These are phyloP conservation scores for Helleia helle DNA, from an alignment of 2,888 invertebrate species.

Conservation along the genomic window DNA sequence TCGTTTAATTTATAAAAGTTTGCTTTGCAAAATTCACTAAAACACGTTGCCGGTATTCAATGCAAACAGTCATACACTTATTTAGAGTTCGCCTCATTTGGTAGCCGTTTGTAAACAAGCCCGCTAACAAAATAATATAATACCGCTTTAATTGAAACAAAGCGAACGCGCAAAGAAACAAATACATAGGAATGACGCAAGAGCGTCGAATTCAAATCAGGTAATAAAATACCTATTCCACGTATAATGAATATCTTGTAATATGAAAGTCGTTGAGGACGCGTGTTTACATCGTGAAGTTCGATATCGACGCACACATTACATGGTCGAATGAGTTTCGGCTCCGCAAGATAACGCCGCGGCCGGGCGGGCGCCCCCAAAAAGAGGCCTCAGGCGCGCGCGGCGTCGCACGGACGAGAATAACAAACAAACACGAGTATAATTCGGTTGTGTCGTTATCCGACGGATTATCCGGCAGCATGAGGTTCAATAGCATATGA, in stretches of 20 bases:
- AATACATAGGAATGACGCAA: neutral
- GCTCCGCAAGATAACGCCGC: conserved; percentile 53
- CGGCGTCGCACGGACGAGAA: conserved; percentile 34
- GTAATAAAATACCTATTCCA: neutral
- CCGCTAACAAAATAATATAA: too few relatives aligned
- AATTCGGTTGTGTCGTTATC: conserved; percentile 43
- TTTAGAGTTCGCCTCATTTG: neutral
- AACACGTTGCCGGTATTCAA: neutral
- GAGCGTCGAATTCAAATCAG: neutral
- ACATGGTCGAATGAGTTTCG: conserved; percentile 52
- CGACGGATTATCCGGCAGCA: conserved; percentile 32
- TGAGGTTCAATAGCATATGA: conserved; percentile 41
- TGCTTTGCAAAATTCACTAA: too few relatives aligned
- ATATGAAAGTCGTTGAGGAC: conserved; percentile 13
- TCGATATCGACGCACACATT: conserved; percentile 44
- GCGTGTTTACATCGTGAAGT: conserved; percentile 27
- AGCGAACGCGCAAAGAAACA: neutral
- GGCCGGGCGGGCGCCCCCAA: conserved; percentile 60
- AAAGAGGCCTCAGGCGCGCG: conserved; percentile 49
- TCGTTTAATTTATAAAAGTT: too few relatives aligned
- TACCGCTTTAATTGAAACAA: neutral
- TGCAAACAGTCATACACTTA: conserved; percentile 1
- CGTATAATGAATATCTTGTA: neutral
- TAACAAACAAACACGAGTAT: conserved; percentile 49
- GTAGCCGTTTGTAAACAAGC: neutral